Evolutionary conservation across 2,888 invertebrate genomes (phyloP).

Genomic region (Falcaria lacertinaria): DNA sequence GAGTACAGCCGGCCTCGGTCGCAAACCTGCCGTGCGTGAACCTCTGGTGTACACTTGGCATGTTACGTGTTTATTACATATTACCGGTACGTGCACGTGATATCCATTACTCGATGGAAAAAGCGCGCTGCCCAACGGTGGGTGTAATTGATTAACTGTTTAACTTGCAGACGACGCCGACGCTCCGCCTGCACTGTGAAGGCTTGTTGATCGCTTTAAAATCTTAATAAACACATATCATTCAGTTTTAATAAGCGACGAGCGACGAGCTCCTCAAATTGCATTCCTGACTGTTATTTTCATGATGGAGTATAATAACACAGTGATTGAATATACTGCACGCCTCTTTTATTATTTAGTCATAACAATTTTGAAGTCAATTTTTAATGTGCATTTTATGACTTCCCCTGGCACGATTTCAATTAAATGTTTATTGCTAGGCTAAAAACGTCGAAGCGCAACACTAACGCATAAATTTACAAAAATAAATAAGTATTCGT

Average conservation of each 20-base stretch:
- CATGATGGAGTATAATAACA: constrained; percentile 40
- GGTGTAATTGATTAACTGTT: constrained; percentile 76
- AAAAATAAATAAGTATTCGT: constrained; percentile 29
- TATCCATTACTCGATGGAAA: constrained; percentile 72
- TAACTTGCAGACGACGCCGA: constrained; percentile 46
- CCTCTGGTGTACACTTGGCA: constrained; percentile 27
- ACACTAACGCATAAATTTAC: constrained; percentile 27
- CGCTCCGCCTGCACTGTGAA: constrained; percentile 20
- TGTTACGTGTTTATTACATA: constrained; percentile 34
- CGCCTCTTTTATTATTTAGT: constrained; percentile 32
- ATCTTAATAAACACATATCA: constrained; percentile 52
- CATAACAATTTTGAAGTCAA: constrained; percentile 29
- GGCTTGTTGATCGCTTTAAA: constrained; percentile 37
- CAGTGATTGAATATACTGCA: constrained; percentile 34
- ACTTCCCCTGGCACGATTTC: constrained; percentile 42
- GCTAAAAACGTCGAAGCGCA: constrained; percentile 24
- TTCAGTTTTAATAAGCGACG: constrained; percentile 30
- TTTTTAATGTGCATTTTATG: constrained; percentile 29
- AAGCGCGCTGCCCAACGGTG: constrained; percentile 62
- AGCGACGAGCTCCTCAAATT: constrained; percentile 22
- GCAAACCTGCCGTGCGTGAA: constrained; percentile 59
- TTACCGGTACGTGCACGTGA: constrained; percentile 54
- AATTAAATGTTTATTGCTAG: constrained; percentile 33
- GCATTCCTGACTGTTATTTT: constrained; percentile 27
- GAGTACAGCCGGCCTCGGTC: constrained; percentile 32